Conservation (phyloP, 2,888 invertebrate genomes). For the Phlogophora meticulosa region DNA sequence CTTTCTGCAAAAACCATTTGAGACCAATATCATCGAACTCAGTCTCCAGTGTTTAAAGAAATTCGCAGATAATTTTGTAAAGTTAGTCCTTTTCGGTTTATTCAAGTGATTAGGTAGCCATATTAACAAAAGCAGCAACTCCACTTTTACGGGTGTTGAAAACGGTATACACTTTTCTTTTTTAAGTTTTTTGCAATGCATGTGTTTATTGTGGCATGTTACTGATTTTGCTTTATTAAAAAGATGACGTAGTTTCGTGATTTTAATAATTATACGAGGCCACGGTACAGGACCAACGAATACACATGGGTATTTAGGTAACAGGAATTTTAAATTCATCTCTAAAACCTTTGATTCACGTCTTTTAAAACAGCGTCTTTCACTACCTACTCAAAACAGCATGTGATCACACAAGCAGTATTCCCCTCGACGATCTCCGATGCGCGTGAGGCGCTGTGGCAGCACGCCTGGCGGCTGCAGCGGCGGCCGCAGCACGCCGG, state of each 20-base stretch:
- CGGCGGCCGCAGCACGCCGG: slow-evolving; percentile 88
- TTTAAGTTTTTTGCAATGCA: too few species aligned
- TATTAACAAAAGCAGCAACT: too few species aligned
- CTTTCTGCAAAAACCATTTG: background rate
- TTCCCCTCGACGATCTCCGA: slow-evolving; percentile 70
- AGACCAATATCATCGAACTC: slow-evolving; percentile 19
- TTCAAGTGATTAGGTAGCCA: slow-evolving; percentile 3
- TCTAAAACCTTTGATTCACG: background rate
- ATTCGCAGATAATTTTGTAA: background rate
- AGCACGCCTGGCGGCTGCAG: slow-evolving; percentile 72
- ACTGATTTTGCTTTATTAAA: too few species aligned
- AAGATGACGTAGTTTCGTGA: too few species aligned
- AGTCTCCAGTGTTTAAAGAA: slow-evolving; percentile 19
- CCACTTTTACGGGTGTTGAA: too few species aligned
- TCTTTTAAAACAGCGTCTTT: slow-evolving; percentile 14
- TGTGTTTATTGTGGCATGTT: too few species aligned
- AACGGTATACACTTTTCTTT: too few species aligned
- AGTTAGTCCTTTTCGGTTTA: background rate
- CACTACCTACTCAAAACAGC: slow-evolving; percentile 11
- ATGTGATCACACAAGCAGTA: slow-evolving; percentile 77
- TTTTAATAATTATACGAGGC: background rate
- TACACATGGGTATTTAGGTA: too few species aligned
- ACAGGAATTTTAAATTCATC: slow-evolving; percentile 6
- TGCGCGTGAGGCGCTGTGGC: slow-evolving; percentile 63
- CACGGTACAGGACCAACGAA: too few species aligned